Evolutionary conservation across 2,797 vertebrate genomes (phyloP), one percentile per base, ranked within the genome.

Genomic region (Nannoperca australis): DNA sequence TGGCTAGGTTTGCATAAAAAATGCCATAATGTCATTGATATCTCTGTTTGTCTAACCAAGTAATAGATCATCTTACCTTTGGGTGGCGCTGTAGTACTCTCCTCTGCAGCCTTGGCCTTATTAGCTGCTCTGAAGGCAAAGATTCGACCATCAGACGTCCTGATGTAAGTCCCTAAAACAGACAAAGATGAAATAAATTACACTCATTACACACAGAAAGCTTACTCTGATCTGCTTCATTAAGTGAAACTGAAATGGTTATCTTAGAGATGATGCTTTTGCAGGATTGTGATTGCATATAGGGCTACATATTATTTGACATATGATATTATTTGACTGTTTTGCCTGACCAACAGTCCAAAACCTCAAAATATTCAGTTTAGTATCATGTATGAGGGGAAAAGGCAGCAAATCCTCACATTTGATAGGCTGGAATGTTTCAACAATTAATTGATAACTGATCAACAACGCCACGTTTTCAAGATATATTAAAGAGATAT

Each of bases 111-210:
- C 88, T 97, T 98, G 22, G 94, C 89, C 89, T 97, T 98, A 84
- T 95, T 96, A 66, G 97, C 97, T 24, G 97, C 97, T 88, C 97
- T 96, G 86, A 99, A 96, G 66, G 97, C 97, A 93, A 98, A 99
- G 88, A 99, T 99, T 63, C 97, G 94, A n/a, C 97, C 97, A 8
- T 99, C 97, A 0, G 96, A 97, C 11, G 97, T 97, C 60, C 97
- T 95, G 92, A 99, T 99, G 38, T 99, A 99, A 0, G 97, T 98
- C 91, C 97, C 97, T 99, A 73, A 58, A 87, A 83, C 40, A 58
- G 73, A 56, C 36, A 73, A 18, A 44, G 8, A 12, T 20, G 7
- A 65, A 70, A 30, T 15, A 59, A 56, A 54, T 9, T 3, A n/a
- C n/a, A n/a, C n/a, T 62, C n/a, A 70, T 34, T 22, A n/a, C 24